These are phyloP conservation scores for Calidris pygmaea DNA, from an alignment of 2,113 vertebrate species.

Conservation along the genomic window DNA sequence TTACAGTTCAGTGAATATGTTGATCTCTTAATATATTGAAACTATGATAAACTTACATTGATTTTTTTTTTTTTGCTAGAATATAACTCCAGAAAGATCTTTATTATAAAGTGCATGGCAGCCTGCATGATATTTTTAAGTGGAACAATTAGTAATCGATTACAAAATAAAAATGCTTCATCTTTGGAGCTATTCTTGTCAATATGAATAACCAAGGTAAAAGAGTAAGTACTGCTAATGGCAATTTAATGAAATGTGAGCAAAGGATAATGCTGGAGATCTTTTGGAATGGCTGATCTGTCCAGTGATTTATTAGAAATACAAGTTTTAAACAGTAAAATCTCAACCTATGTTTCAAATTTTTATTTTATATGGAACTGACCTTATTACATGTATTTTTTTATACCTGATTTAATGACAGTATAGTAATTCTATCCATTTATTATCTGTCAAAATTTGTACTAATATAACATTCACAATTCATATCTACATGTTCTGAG, in stretches of 20 bases:
- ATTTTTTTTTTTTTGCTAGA: not conserved
- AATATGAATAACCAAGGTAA: not conserved
- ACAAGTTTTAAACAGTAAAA: not conserved
- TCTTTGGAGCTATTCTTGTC: not conserved
- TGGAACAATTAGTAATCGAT: not conserved
- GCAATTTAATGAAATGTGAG: not conserved
- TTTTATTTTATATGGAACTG: not conserved
- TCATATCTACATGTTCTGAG: not conserved
- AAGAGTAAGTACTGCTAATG: not conserved
- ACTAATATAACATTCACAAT: not conserved
- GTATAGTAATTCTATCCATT: not conserved
- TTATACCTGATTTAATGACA: conserved; percentile 16
- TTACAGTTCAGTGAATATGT: not conserved
- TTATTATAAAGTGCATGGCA: not conserved
- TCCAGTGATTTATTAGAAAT: not conserved
- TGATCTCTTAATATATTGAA: not conserved
- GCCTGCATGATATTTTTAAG: not conserved
- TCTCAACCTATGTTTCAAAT: not conserved
- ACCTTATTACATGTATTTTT: not conserved
- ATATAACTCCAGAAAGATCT: not conserved
- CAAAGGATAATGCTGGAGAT: not conserved
- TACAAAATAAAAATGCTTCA: not conserved
- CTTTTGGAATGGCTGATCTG: not conserved
- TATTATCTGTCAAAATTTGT: not conserved
- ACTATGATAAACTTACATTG: not conserved